A percentile compares a stretch with the other conserved stretches of the same genome.
Evolutionary conservation across 2,797 vertebrate genomes (phyloP).

Genomic region (Poeciliopsis presidionis): DNA sequence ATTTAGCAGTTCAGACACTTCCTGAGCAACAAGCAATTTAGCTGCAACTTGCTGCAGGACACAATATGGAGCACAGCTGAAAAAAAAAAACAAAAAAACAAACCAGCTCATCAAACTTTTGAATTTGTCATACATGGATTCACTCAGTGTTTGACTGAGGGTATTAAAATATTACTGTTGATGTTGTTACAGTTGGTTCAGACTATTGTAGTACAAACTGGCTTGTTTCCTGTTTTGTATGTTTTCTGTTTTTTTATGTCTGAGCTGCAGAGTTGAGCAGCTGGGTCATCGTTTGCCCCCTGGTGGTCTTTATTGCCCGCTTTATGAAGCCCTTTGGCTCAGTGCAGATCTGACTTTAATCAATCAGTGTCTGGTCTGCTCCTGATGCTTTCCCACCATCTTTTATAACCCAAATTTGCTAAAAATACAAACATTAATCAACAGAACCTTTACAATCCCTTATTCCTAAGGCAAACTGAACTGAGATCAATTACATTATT

Average conservation of each 20-base stretch:
- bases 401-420: not conserved
- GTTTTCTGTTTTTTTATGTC: constrained; percentile 13
- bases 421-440: not conserved
- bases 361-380: constrained; percentile 18
- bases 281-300: constrained; percentile 31
- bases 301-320: constrained; percentile 32
- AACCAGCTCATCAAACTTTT: constrained; percentile 24
- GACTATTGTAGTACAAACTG: constrained; percentile 25
- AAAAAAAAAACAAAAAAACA: constrained; percentile 7
- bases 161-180: constrained; percentile 1
- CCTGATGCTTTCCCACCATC: not conserved
- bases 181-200: constrained; percentile 8
- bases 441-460: not conserved
- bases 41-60: constrained; percentile 51
- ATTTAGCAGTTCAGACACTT: constrained; percentile 58
- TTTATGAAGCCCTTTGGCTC: constrained; percentile 26
- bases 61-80: constrained; percentile 29
- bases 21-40: constrained; percentile 51
- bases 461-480: not conserved
- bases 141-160: not conserved
- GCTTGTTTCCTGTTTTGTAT: constrained; percentile 58
- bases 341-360: constrained; percentile 5
- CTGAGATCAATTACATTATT: not conserved
- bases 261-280: constrained; percentile 28
- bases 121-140: not conserved